Conservation (phyloP, 2,113 vertebrate genomes). For the Lagopus muta region DNA sequence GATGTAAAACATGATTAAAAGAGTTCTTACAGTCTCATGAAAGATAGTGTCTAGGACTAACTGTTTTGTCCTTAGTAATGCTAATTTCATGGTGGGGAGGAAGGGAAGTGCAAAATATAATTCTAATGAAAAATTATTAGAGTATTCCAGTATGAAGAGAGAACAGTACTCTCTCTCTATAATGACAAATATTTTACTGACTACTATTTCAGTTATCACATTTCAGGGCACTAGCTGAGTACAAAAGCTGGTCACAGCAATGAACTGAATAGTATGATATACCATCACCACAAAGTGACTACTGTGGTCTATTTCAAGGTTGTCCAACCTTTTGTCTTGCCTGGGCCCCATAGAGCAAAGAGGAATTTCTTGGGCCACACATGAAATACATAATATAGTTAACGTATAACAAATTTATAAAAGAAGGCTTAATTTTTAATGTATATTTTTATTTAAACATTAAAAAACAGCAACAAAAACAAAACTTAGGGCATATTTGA, state of each 20-base stretch:
- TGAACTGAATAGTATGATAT: background rate
- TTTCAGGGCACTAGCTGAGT: background rate
- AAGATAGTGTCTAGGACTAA: background rate
- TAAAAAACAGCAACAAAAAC: too few species aligned
- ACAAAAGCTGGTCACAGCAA: background rate
- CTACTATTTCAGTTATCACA: background rate
- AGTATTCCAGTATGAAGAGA: background rate
- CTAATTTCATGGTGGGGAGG: accelerated
- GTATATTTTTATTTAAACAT: too few species aligned
- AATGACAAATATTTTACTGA: background rate
- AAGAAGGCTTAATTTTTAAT: too few species aligned
- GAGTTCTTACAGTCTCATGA: accelerated
- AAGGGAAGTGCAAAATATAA: background rate
- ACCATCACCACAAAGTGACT: too few species aligned
- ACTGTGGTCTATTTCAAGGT: background rate
- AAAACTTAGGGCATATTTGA: too few species aligned
- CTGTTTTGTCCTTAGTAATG: background rate
- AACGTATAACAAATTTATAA: too few species aligned
- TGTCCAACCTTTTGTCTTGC: too few species aligned
- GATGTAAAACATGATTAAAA: background rate
- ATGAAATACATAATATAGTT: too few species aligned
- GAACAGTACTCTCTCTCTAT: background rate
- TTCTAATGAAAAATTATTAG: background rate
- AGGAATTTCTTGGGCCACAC: too few species aligned
- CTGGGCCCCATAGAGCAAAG: too few species aligned